Conservation (phyloP, 2,113 vertebrate genomes). For the Microcebus lehilahytsara region DNA sequence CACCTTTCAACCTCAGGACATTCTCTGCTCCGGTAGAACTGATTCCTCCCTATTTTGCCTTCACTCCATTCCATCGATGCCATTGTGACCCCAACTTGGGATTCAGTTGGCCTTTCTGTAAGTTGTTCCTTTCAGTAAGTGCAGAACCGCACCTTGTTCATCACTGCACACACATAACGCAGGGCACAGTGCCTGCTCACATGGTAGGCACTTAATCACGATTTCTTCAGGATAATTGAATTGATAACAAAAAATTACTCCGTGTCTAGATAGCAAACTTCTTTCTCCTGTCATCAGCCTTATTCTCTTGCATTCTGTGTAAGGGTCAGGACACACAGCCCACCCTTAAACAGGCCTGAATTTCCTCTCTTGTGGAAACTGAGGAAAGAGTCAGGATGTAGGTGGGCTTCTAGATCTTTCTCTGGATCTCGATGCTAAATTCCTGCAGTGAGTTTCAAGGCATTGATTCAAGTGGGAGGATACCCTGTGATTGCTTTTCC, state of each 20-base stretch:
- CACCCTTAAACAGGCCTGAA: not conserved
- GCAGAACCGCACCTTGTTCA: not conserved
- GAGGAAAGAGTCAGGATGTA: not conserved
- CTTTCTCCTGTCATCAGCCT: not conserved
- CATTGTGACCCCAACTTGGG: not conserved
- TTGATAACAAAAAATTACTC: not conserved
- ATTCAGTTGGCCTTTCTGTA: not conserved
- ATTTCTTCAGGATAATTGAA: constrained; percentile 24
- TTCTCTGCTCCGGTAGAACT: not conserved
- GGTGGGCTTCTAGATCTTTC: not conserved
- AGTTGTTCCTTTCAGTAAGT: not conserved
- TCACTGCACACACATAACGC: not conserved
- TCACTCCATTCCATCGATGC: not conserved
- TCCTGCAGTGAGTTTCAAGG: not conserved
- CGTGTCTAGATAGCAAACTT: not conserved
- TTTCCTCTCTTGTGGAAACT: not conserved
- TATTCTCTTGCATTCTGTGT: not conserved
- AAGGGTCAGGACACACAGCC: not conserved
- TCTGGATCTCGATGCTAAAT: not conserved
- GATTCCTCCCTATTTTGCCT: not conserved
- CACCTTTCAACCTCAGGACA: not conserved
- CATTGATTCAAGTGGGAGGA: not conserved
- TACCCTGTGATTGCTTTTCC: not conserved
- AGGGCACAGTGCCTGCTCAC: not conserved
- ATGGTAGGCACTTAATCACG: not conserved